Conservation (phyloP, 2,797 vertebrate genomes). For the Pygocentrus nattereri region DNA sequence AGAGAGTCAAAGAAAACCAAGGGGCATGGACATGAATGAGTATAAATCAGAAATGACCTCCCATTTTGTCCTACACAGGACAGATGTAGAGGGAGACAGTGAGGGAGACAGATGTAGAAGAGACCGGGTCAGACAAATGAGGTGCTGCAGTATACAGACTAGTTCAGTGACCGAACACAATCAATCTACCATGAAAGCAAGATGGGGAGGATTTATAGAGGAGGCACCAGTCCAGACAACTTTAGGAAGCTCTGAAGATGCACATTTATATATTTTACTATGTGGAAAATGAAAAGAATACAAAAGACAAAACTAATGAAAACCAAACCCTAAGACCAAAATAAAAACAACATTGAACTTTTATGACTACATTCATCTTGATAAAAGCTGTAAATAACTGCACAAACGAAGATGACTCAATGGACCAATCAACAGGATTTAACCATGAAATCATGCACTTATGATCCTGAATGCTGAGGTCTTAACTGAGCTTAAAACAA, state of each 20-base stretch:
- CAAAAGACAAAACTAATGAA: not conserved
- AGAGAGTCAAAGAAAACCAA: not conserved
- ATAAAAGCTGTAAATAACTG: not conserved
- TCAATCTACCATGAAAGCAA: not conserved
- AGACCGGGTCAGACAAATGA: constrained; percentile 7
- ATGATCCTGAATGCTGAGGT: no score
- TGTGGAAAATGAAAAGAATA: not conserved
- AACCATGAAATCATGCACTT: not conserved
- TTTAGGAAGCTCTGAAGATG: not conserved
- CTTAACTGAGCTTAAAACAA: not conserved
- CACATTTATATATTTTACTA: not conserved
- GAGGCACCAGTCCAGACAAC: not conserved
- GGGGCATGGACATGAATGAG: not conserved
- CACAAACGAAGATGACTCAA: not conserved
- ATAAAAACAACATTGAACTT: not conserved
- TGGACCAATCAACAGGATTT: not conserved
- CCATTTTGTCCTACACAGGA: not conserved
- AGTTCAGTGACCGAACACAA: not conserved
- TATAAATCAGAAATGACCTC: constrained; percentile 22
- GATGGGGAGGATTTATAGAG: not conserved
- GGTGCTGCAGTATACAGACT: not conserved
- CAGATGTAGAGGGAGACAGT: not conserved
- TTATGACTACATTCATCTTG: not conserved
- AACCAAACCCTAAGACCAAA: not conserved
- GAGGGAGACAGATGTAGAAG: not conserved